Base-by-base conservation (phyloP, 2,888 invertebrate species). In the Drosophila rubida region DNA sequence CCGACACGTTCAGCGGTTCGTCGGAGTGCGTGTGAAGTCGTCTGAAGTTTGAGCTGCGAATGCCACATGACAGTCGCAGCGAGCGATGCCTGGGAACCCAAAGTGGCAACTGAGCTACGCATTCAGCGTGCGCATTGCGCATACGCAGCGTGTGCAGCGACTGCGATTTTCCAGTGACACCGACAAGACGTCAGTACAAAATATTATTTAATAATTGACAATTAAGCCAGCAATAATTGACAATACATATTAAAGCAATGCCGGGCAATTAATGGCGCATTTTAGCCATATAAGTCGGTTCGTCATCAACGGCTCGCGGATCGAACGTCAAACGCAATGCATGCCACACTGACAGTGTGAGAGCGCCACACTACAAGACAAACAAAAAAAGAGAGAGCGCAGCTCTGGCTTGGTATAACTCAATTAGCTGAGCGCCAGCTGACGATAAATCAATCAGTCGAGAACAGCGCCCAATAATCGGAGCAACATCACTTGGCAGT, bases 181-280 rank as follows among this genome's bases (percentile, higher is more conserved):
- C 37, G 67, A 53, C 46, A 57, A 57, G 44, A 46, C 41, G 55
- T 41, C 51, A 51, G 63, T 59, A 50, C 63, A 22, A 63, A 62
- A 69, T 65, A 62, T 70, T 78, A 77, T 84, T 82, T 86, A 87
- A 87, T 85, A 85, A 85, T 85, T 85, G 84, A 86, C 84, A 85
- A 87, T 85, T 86, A 86, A 87, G 73, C 74, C 78, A 80, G 73
- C 83, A 83, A 86, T 85, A 85, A 85, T 85, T 85, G 84, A 87
- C 84, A 85, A 86, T 83, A 87, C 82, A 85, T 83, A 82, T 86
- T 82, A 81, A 78, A 84, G 78, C 78, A 23, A 37, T 19, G 65
- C 66, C n/a, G 5, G 58, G 70, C 83, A 87, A 87, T 85, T 86
- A 87, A 85, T 83, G 84, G 74, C 86, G 72, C 84, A 70, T 83